A percentile compares a stretch with the other conserved stretches of the same genome.
Conservation (phyloP, 2,113 vertebrate species). For the Chloebia gouldiae region DNA sequence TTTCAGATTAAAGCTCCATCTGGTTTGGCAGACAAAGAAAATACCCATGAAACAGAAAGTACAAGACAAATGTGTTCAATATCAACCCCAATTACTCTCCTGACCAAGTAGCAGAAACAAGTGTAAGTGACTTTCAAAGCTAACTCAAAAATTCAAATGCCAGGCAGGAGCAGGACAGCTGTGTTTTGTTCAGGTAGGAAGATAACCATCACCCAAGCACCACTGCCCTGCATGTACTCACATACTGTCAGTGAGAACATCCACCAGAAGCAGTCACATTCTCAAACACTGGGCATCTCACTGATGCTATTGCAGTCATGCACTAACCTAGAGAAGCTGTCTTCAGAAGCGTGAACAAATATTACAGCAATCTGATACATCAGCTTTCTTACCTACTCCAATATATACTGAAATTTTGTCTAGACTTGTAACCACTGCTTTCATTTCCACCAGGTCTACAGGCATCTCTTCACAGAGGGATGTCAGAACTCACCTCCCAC, state of each 20-base stretch:
- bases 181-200: not conserved
- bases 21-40: not conserved
- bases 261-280: not conserved
- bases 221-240: accelerated
- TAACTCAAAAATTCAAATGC: not conserved
- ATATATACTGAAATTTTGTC: not conserved
- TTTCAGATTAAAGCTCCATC: not conserved
- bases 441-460: not conserved
- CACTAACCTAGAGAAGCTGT: not conserved
- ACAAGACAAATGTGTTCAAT: not conserved
- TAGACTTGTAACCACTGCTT: not conserved
- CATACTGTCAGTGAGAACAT: not conserved
- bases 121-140: not conserved
- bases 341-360: not conserved
- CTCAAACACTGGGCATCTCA: not conserved
- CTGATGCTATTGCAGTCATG: not conserved
- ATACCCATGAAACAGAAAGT: not conserved
- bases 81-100: not conserved
- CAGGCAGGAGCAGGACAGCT: not conserved
- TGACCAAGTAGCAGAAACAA: not conserved
- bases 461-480: not conserved
- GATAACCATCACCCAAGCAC: not conserved
- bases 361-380: not conserved
- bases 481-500: not conserved
- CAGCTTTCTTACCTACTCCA: not conserved